These are phyloP conservation scores for Takifugu flavidus DNA, from an alignment of 2,113 vertebrate genomes.

Conservation along the genomic window DNA sequence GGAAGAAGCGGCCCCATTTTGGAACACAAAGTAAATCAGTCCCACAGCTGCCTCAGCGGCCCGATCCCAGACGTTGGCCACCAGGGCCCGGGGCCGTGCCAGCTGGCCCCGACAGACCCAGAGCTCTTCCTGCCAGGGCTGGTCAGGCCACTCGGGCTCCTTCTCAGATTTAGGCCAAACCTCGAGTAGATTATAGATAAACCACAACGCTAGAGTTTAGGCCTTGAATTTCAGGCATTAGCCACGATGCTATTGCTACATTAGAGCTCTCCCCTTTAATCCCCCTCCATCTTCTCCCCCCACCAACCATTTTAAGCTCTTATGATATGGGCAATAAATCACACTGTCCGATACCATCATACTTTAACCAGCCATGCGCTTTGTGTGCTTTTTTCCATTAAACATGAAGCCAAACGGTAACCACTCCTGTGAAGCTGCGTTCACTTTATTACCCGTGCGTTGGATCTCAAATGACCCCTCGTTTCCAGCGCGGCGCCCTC, in stretches of 20 bases:
- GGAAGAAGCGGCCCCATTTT: neutral
- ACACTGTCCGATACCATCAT: neutral
- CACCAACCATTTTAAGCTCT: neutral
- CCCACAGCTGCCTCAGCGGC: conserved; percentile 51
- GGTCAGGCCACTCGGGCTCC: conserved; percentile 41
- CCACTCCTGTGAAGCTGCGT: conserved; percentile 19
- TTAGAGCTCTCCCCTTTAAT: conserved; percentile 3
- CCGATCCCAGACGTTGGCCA: conserved; percentile 56
- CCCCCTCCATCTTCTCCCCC: conserved; percentile 1
- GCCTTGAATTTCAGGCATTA: neutral
- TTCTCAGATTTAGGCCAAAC: conserved; percentile 54
- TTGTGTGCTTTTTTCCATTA: conserved; percentile 50
- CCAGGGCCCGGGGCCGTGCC: conserved; percentile 47
- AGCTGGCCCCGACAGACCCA: conserved; percentile 50
- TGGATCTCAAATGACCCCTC: conserved; percentile 44
- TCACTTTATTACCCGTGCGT: conserved; percentile 49
- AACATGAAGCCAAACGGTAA: conserved; percentile 43
- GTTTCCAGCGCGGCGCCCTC: neutral
- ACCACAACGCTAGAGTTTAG: conserved; percentile 34
- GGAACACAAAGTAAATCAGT: conserved; percentile 45
- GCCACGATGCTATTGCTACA: neutral
- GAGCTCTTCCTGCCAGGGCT: conserved; percentile 24
- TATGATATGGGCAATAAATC: neutral
- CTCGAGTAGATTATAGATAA: conserved; percentile 61
- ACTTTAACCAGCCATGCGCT: conserved; percentile 56